A percentile compares a stretch with the other conserved stretches of the same genome.
These are phyloP conservation scores for Trichopoda pennipes DNA, from an alignment of 2,888 invertebrate genomes.

Conservation along the genomic window DNA sequence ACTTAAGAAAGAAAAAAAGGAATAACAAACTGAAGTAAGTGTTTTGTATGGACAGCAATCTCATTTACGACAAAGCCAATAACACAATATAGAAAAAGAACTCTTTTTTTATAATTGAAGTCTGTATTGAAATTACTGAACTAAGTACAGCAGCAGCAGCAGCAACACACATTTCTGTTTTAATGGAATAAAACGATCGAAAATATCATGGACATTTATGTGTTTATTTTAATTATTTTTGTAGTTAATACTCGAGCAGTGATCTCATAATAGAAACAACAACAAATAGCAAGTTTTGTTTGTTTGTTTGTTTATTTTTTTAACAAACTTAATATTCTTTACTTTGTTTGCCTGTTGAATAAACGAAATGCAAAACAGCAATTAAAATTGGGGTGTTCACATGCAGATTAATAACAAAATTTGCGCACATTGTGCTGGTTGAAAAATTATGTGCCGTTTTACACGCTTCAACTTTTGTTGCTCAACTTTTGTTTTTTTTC, in stretches of 20 bases:
- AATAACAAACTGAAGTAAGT: conserved; percentile 15
- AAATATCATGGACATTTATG: conserved; percentile 7
- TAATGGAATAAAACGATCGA: conserved; percentile 2
- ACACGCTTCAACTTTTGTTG: too few relatives aligned
- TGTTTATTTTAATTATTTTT: conserved; percentile 40
- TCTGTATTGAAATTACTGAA: conserved; percentile 44
- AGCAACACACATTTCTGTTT: conserved; percentile 14
- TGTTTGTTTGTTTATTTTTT: conserved; percentile 1
- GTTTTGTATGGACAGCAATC: conserved; percentile 56
- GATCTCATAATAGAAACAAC: conserved; percentile 53
- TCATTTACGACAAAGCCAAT: conserved; percentile 37
- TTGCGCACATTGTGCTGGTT: too few relatives aligned
- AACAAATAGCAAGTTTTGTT: conserved; percentile 22
- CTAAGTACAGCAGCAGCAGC: conserved; percentile 47
- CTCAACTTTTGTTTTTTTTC: too few relatives aligned
- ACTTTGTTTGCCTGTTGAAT: not conserved
- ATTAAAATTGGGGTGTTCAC: not conserved
- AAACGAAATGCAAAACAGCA: not conserved
- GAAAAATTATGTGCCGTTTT: too few relatives aligned
- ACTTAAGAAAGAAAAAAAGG: conserved; percentile 17
- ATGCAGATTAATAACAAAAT: too few relatives aligned
- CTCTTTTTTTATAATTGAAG: conserved; percentile 46
- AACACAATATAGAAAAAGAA: conserved; percentile 10
- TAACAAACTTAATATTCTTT: conserved; percentile 20
- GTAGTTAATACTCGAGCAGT: conserved; percentile 45